Base-by-base conservation (phyloP, 2,113 vertebrate genomes). In the Electrona antarctica region DNA sequence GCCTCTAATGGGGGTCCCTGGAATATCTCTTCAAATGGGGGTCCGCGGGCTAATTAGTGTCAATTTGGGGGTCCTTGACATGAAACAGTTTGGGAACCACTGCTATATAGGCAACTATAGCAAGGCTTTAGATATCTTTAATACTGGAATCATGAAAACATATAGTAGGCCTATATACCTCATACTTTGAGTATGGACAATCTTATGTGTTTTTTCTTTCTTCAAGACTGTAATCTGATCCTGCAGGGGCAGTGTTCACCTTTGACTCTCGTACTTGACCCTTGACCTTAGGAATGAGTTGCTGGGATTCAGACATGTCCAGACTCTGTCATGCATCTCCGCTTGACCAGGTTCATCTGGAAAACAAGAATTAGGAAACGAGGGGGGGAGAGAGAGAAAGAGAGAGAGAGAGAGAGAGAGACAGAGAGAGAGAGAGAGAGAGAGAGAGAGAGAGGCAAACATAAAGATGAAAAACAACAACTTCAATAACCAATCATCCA, bases 241-340 rank as follows among this genome's bases (percentile, higher is more conserved):
- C 82, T 71, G 61, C 33, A 60, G 73, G 65, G 74, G 73, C 84
- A 81, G 77, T 83, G 78, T 69, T 90, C 85, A 93, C 89, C 92
- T 93, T 81, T 92, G 89, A 90, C 91, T 87, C 81, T 83, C 78
- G 83, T 88, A 92, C 92, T 93, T 94, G 92, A 93, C 89, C 92
- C 67, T 45, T 69, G 79, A 84, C 85, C 89, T 84, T 74, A 64
- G 79, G 77, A 89, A 85, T 82, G 82, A 87, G 86, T 78, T 82
- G 72, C 76, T 82, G 77, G 76, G 84, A 86, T 83, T 89, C 68
- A 70, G 81, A 86, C 85, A 82, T 88, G 84, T 78, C 88, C 85
- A 74, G 65, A 73, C 85, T 87, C 74, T 86, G 88, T 85, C 78
- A 65, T 85, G 80, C 79, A 76, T 84, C 77, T 82, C 71, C 66